A percentile compares a stretch with the other conserved stretches of the same genome.
phyloP scores from a whole-genome alignment of 2,888 invertebrate species.

The Polyploca ridens region DNA sequence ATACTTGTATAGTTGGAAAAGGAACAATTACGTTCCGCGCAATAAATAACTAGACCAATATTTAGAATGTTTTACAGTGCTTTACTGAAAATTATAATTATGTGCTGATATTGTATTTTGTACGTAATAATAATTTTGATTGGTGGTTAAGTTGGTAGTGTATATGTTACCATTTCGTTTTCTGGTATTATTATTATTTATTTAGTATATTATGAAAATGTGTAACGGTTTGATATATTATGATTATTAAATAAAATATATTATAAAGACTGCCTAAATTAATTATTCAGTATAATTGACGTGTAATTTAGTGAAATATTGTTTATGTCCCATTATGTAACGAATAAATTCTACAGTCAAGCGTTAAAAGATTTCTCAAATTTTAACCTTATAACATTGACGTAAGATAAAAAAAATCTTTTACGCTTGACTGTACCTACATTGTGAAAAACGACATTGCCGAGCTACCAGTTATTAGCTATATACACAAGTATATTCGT shows the following conservation, averaged over 20 bases:
- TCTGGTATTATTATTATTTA: slow-evolving; percentile 77
- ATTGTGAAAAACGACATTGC: slow-evolving; percentile 20
- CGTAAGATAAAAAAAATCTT: slow-evolving; percentile 8
- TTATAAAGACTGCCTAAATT: slow-evolving; percentile 82
- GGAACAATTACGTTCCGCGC: slow-evolving; percentile 61
- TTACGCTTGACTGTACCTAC: slow-evolving; percentile 21
- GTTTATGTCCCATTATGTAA: slow-evolving; percentile 55
- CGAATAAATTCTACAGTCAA: slow-evolving; percentile 19
- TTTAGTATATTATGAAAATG: slow-evolving; percentile 70
- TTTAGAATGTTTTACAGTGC: slow-evolving; percentile 81
- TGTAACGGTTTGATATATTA: slow-evolving; percentile 65
- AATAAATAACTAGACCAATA: slow-evolving; percentile 83
- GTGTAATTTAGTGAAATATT: slow-evolving; percentile 67
- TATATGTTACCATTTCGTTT: slow-evolving; percentile 76
- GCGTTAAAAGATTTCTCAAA: neutral
- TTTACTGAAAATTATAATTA: slow-evolving; percentile 71
- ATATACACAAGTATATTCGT: slow-evolving; percentile 37
- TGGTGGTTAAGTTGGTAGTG: slow-evolving; percentile 70
- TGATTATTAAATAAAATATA: slow-evolving; percentile 73
- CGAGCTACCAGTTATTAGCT: slow-evolving; percentile 16
- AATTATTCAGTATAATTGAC: slow-evolving; percentile 76
- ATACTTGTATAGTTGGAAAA: slow-evolving; percentile 55
- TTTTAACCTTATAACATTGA: slow-evolving; percentile 14
- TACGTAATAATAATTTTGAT: slow-evolving; percentile 61
- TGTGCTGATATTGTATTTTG: slow-evolving; percentile 76